Base-by-base conservation (phyloP, 2,797 vertebrate species). In the Neopelma chrysocephalum region DNA sequence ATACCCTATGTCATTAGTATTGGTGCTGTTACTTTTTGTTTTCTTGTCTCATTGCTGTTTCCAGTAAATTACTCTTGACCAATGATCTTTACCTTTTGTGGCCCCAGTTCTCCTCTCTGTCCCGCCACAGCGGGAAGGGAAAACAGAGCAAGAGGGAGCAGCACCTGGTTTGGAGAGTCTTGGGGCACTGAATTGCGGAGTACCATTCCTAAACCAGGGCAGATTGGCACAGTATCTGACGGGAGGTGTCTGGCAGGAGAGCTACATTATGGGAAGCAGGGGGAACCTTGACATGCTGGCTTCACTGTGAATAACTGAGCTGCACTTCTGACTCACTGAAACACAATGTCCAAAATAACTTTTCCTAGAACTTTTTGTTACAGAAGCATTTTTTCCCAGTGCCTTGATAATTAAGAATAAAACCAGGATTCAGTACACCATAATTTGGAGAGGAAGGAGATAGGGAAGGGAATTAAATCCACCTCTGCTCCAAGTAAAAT, bases 311-410 rank as follows among this genome's bases (percentile, higher is more conserved):
- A 50, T 64, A 92, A 68, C 54, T 31, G 77, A 92, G 77, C 65
- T 90, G 73, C 31, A n/a, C 34, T 87, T 94, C 47, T 90, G 83
- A 84, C 38, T 89, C 81, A 92, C 32, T 76, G 69, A 89, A 92
- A 93, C 27, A 34, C 48, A 54, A 50, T 34, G 34, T 86, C 66
- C 83, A 89, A 72, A 94, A 81, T 81, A 64, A 82, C 38, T 83
- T 90, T 87, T 86, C 66, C 53, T 88, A 26, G 69, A 92, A 93
- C 77, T 73, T 81, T 47, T 86, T 87, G 73, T 94, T 92, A 80
- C 34, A 72, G 66, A 54, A 78, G 62, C 21, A 11, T 40, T 87
- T 93, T 70, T 58, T 12, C 31, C 19, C 27, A 62, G 21, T 56
- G 23, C 22, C 36, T 64, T 81, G 20, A 54, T 94, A 77, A 91